Evolutionary conservation across 2,888 invertebrate species (phyloP), one percentile per base, ranked within the genome.

Genomic region (Ormyrus labotus): DNA sequence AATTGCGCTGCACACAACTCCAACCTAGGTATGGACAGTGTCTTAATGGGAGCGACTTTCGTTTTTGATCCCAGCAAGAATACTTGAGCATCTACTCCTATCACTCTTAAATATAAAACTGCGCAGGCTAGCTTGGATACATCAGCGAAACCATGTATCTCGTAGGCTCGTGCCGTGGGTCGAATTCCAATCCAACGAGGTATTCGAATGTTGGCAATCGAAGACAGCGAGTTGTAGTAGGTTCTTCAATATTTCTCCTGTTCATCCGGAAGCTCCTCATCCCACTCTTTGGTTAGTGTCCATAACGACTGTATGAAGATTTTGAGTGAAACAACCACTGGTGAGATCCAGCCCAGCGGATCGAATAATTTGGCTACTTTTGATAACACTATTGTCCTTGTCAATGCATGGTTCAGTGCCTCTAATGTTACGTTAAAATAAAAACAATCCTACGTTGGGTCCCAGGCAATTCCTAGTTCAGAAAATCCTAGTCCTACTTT

Each of bases 331-430:
- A 61, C 10, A 3, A 61, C n/a, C 9, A 45, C 10, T 45, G 61
- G 61, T 11, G 7, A 13, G 5, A 61, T 34, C 61, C 61, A 47
- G 5, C 63, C 63, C 11, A 58, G n/a, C 58, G n/a, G 57, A n/a
- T 57, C n/a, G 57, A 57, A 57, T 11, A 8, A n/a, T n/a, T 57
- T 57, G 11, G 2, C 10, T n/a, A 57, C 0, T 5, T 57, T 65
- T 7, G 76, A 79, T 10, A 82, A 73, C 5, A 82, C 73, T 7
- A 69, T 11, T 47, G 80, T 79, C 60, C 70, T 77, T 10, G 74
- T 74, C 0, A 19, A n/a, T 6, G 60, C 53, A 11, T 1, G 0
- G 57, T 11, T n/a, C 57, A n/a, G 6, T 58, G 13, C 10, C 6
- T 58, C 13, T 1, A 0, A 6, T 11, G 10, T 58, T 3, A 13